Base-by-base conservation (phyloP, 2,113 vertebrate species). In the Anoura caudifer region DNA sequence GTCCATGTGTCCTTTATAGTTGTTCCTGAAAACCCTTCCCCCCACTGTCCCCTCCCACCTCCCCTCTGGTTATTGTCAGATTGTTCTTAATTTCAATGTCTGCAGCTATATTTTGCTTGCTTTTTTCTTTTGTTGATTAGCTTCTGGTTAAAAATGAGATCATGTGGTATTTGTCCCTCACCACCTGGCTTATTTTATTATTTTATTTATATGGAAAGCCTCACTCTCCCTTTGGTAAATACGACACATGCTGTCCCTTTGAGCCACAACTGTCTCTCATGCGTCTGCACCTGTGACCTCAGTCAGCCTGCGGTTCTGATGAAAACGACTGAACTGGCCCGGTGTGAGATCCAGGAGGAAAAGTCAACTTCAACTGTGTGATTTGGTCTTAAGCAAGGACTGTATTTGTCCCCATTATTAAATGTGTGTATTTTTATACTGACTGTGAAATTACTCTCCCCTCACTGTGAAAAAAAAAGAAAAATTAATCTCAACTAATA, bases 361-460 rank as follows among this genome's bases (percentile, higher is more conserved):
- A 70, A 41, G 65, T 52, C 73, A 31, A 16, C 76, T 76, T 73
- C 72, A 59, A 56, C 70, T 69, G 79, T 97, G 26, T 5, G 67
- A 43, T 92, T 61, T 93, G 92, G 88, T 91, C 69, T 15, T 92
- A 41, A 88, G 95, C n/a, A 13, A 38, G 65, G 54, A 96, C 70
- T 96, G 94, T 98, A 95, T 97, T 98, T 97, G 98, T 97, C 96
- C 97, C 97, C 82, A 56, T 82, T 97, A 98, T 96, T 96, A 97
- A 97, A 97, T 97, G 91, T 41, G 94, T 95, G 97, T 98, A 97
- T 98, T 98, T 98, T 98, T 97, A 83, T 97, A 98, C 98, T 80
- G 97, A 96, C 97, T 93, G 88, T 85, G 91, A 97, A 96, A 97
- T 98, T 80, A 98, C 95, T 72, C 98, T 98, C 98, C 87, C 97